These are phyloP conservation scores for Thaumetopoea pityocampa DNA, from an alignment of 1,140 invertebrate species.

Conservation along the genomic window DNA sequence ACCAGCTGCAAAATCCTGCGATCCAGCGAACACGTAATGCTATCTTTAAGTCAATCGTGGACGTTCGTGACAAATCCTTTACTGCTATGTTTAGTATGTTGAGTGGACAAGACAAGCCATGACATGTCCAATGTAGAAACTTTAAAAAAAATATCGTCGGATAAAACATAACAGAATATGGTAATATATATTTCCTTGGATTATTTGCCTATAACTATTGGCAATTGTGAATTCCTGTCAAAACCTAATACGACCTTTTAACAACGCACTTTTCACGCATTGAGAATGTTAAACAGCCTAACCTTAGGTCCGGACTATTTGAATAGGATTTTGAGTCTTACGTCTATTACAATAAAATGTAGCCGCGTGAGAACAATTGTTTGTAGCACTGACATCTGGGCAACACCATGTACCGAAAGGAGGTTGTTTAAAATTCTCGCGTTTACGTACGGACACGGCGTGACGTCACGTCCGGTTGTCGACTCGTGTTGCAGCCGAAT, in stretches of 20 bases:
- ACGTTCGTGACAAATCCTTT: too few relatives aligned
- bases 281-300: conserved; percentile 52
- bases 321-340: conserved; percentile 10
- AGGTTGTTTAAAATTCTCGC: conserved; percentile 71
- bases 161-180: conserved; percentile 11
- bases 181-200: conserved; percentile 23
- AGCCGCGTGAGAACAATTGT: conserved; percentile 29
- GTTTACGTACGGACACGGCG: conserved; percentile 56
- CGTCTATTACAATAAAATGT: conserved; percentile 10
- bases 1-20: too few relatives aligned
- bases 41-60: too few relatives aligned
- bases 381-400: conserved; percentile 60
- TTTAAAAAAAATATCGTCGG: too few relatives aligned
- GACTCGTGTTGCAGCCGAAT: conserved; percentile 34
- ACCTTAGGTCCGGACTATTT: conserved; percentile 9
- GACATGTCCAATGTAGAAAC: too few relatives aligned
- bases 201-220: conserved; percentile 25
- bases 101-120: too few relatives aligned
- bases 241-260: conserved; percentile 52
- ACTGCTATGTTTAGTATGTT: too few relatives aligned
- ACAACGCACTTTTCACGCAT: conserved; percentile 46
- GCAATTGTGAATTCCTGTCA: conserved; percentile 42
- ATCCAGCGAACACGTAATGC: too few relatives aligned
- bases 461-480: conserved; percentile 65
- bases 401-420: conserved; percentile 56